Conservation (phyloP, 23 tunicate species). For the Diplosoma virens region DNA sequence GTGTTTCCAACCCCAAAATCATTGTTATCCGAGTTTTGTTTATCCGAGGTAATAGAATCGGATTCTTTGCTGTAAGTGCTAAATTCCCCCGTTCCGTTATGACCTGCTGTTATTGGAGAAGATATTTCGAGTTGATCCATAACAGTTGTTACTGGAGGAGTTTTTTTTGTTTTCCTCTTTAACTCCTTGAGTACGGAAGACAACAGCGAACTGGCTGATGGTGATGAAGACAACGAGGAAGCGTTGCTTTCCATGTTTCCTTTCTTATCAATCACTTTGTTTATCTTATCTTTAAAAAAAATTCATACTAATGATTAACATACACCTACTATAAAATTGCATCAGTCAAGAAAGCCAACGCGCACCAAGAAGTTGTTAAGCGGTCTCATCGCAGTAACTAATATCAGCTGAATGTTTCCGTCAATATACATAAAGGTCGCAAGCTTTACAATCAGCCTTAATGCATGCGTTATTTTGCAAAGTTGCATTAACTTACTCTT, state of each 20-base stretch:
- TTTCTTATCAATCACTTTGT: background rate
- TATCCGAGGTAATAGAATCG: background rate
- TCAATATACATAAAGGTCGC: no score
- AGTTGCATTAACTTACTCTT: no score
- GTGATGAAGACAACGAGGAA: background rate
- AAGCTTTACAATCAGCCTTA: no score
- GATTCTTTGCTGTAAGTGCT: background rate
- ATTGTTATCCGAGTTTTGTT: background rate
- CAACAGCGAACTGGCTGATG: background rate
- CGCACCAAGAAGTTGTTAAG: no score
- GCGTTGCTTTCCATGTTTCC: background rate
- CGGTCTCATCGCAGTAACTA: no score
- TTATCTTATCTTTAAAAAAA: background rate
- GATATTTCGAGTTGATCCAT: background rate
- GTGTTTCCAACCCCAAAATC: background rate
- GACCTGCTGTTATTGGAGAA: background rate
- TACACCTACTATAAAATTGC: no score
- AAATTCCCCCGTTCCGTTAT: constrained; percentile 9
- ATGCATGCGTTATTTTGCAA: no score
- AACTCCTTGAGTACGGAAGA: background rate
- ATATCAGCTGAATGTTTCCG: no score
- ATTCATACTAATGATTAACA: background rate
- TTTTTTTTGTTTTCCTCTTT: background rate
- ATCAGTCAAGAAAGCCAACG: no score
- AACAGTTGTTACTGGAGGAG: background rate